Evolutionary conservation across 2,888 invertebrate genomes (phyloP).

Genomic region (Drosophila merina): DNA sequence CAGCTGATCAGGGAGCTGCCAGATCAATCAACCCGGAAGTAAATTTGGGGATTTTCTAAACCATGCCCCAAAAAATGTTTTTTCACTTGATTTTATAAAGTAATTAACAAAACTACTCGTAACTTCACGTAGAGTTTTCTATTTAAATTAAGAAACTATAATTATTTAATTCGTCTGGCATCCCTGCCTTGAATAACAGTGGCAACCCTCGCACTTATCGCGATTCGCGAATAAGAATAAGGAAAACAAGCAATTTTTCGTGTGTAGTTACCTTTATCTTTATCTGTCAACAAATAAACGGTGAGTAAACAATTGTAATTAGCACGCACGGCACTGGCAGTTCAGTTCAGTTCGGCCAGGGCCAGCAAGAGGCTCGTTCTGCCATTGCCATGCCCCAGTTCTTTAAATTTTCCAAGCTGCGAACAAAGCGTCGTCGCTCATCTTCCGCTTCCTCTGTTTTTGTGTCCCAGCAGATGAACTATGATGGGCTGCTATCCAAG

Average conservation of each 20-base stretch:
- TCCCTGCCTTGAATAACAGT: not conserved
- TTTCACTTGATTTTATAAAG: no score
- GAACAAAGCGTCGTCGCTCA: constrained; percentile 62
- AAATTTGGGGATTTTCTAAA: not conserved
- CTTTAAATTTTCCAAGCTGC: constrained; percentile 61
- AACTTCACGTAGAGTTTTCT: no score
- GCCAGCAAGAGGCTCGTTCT: constrained; percentile 51
- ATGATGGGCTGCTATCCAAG: constrained; percentile 83
- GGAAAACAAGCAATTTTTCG: constrained; percentile 35
- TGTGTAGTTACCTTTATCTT: constrained; percentile 68
- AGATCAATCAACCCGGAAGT: constrained; percentile 21
- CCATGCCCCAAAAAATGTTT: no score
- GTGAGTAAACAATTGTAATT: constrained; percentile 76
- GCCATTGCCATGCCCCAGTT: constrained; percentile 59
- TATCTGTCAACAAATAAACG: constrained; percentile 80
- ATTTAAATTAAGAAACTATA: not conserved
- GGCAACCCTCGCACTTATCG: constrained; percentile 12
- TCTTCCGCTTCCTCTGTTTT: constrained; percentile 38
- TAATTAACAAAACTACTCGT: no score
- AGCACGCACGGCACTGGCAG: constrained; percentile 46
- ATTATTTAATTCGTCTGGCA: not conserved
- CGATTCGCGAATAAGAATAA: constrained; percentile 30
- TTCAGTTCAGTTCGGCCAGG: constrained; percentile 54
- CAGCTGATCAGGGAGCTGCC: constrained; percentile 46
- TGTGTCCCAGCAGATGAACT: constrained; percentile 81